phyloP scores from a whole-genome alignment of 2,797 vertebrate species.

The Poecile montanus region DNA sequence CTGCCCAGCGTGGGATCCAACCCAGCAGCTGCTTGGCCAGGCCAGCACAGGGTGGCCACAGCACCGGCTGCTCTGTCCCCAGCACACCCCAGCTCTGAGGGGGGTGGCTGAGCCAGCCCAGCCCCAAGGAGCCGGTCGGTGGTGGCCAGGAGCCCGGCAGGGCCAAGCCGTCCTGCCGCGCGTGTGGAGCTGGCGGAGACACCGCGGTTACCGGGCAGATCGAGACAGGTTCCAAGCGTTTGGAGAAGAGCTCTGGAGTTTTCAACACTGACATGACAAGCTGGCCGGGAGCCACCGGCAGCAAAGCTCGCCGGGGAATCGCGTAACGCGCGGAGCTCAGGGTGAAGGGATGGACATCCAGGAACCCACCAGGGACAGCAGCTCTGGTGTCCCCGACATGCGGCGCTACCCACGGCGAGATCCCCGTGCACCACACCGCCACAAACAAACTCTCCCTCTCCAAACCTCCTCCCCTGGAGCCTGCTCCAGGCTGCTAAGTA shows the following conservation, averaged over 20 bases:
- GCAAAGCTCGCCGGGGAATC: accelerated
- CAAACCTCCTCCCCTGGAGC: neutral
- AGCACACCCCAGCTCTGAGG: neutral
- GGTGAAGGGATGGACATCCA: neutral
- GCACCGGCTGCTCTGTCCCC: neutral
- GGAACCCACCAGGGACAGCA: accelerated
- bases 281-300: neutral
- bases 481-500: neutral
- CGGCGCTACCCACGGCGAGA: neutral
- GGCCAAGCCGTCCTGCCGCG: neutral
- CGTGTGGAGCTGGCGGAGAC: accelerated
- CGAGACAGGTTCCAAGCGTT: neutral
- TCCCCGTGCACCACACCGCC: accelerated
- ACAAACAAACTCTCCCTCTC: neutral
- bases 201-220: neutral
- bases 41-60: neutral
- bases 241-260: neutral
- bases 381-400: accelerated
- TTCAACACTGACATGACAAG: constrained; percentile 41
- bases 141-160: neutral
- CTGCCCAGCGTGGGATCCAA: neutral
- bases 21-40: neutral
- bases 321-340: accelerated
- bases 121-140: neutral
- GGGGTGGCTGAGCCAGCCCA: neutral